Base-by-base conservation (phyloP, 2,113 vertebrate species). In the Neotragus moschatus region DNA sequence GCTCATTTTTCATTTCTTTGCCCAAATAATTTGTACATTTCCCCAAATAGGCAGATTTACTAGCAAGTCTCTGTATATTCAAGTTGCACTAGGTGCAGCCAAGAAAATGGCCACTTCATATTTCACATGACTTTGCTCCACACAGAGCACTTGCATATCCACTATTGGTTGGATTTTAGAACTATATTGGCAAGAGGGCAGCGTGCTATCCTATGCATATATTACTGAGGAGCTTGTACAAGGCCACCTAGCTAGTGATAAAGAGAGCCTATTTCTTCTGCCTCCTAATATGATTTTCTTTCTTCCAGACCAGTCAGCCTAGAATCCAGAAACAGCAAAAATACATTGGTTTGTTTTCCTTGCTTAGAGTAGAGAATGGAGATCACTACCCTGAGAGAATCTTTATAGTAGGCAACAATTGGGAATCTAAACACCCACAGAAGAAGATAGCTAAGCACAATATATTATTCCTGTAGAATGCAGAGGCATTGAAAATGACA, bases 301-400 rank as follows among this genome's bases (percentile, higher is more conserved):
- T 85, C 70, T 77, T 90, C 11, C 61, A 86, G 43, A 84, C 61
- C 36, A n/a, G 36, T 91, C 66, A 94, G 66, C 85, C 23, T 63
- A 70, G 70, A 96, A 49, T 96, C 84, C 51, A 93, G 77, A 95
- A 95, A 86, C 43, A 86, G 70, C 53, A 88, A 80, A 94, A 91
- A 85, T 92, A 73, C 55, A 16, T 49, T 43, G 47, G 43, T 39
- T 9, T 17, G 92, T 92, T 82, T 49, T 75, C 58, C 14, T 2
- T 93, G 47, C 47, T 85, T 82, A 55, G 58, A 73, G 53, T 79
- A 91, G 55, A 96, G 61, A 93, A 56, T 79, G 6, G 79, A 87
- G 73, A 89, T 84, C 23, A 84, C 33, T 89, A 36, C 61, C 56
- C 56, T 73, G 36, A 79, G 36, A 95, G 60, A 81, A 77, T 89